Base-by-base conservation (phyloP, 2,113 vertebrate genomes). In the Sinocyclocheilus grahami region DNA sequence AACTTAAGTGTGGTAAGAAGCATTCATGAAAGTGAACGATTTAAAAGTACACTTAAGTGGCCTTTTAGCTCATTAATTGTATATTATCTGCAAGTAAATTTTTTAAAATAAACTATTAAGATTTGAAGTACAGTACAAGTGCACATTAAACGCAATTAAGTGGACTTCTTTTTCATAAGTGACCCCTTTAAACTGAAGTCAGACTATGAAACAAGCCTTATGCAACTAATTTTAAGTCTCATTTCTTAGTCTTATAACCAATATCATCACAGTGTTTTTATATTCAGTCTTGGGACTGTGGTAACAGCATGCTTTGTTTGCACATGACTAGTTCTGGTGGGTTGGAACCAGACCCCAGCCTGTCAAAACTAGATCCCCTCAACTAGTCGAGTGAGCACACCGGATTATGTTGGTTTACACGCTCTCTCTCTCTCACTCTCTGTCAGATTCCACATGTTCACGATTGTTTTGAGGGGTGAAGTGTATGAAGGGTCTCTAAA, bases 391-490 rank as follows among this genome's bases (percentile, higher is more conserved):
- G 24, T 13, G 46, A 83, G 78, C 55, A 37, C 30, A 30, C 33
- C 37, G 78, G 42, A 82, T 71, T 55, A 71, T 37, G 27, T 71
- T 48, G 63, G 65, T 83, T 55, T 5, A 30, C 1, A 3, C 13
- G 33, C 42, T 51, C 80, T 13, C 63, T 51, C 46, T 11, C 13
- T 69, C 80, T 13, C 63, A 33, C 46, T 11, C 13, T 82, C 27
- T 82, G 82, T 74, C 81, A 83, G 63, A 83, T 83, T 83, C 67
- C 48, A 74, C 67, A 83, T 71, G 48, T 74, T 58, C 69, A 83
- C 22, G 3, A 3, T 83, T 83, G 67, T 83, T 72, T 83, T 83
- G 82, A 72, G 2, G 27, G 67, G 5, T 71, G 16, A 13, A 46
- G 65, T n/a, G 65, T 12, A 48, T 37, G 2, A 22, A 82, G 27